Evolutionary conservation across 2,797 vertebrate genomes (phyloP).

Genomic region (Lindbergichthys nudifrons): DNA sequence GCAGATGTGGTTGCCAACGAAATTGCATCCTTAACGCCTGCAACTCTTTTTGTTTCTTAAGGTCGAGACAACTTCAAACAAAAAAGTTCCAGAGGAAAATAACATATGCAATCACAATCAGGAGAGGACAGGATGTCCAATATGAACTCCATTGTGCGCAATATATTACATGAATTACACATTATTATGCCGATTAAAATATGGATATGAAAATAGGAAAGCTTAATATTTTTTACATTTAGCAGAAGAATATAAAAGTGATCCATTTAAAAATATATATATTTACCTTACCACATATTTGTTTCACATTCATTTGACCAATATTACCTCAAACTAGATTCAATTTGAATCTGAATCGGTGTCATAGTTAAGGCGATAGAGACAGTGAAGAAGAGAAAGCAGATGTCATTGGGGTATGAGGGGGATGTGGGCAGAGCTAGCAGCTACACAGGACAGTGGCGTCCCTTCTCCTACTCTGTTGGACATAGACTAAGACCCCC

Average conservation of each 20-base stretch:
- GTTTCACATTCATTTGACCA: background rate
- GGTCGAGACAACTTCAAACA: slow-evolving; percentile 10
- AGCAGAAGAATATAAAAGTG: background rate
- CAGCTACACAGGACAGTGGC: slow-evolving; percentile 73
- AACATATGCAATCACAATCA: slow-evolving; percentile 56
- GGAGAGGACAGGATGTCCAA: slow-evolving; percentile 39
- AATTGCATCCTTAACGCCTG: slow-evolving; percentile 47
- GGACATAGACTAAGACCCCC: slow-evolving; percentile 81
- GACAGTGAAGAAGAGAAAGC: slow-evolving; percentile 43
- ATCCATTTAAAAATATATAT: background rate
- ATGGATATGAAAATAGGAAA: too few species aligned
- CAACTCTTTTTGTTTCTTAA: slow-evolving; percentile 20
- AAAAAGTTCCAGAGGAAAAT: slow-evolving; percentile 32
- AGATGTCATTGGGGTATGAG: slow-evolving; percentile 60
- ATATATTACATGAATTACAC: background rate
- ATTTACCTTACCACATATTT: background rate
- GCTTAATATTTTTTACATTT: slow-evolving; percentile 9
- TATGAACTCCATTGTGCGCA: slow-evolving; percentile 19
- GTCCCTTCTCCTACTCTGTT: slow-evolving; percentile 75
- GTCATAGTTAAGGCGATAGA: slow-evolving; percentile 46
- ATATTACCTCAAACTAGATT: slow-evolving; percentile 18
- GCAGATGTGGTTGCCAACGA: slow-evolving; percentile 77
- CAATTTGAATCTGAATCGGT: slow-evolving; percentile 44
- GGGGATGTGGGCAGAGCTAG: slow-evolving; percentile 64
- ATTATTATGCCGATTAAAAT: background rate